Conservation (phyloP, 2,888 invertebrate genomes). For the Hipparchia semele region DNA sequence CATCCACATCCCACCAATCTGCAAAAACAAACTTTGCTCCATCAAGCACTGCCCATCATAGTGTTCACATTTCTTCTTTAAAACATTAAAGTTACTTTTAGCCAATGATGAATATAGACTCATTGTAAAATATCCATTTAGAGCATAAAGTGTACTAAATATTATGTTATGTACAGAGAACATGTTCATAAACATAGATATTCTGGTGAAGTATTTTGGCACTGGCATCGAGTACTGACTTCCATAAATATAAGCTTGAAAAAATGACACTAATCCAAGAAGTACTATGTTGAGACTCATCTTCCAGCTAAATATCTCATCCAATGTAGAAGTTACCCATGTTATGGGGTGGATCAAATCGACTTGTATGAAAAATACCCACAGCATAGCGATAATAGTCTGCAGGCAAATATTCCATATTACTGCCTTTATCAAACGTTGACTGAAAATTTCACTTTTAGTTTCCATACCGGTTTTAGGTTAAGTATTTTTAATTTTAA, state of each 20-base stretch:
- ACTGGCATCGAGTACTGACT: constrained; percentile 86
- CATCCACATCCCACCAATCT: constrained; percentile 87
- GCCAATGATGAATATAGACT: constrained; percentile 87
- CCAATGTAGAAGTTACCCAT: constrained; percentile 85
- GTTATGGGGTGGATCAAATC: constrained; percentile 84
- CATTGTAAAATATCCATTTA: constrained; percentile 86
- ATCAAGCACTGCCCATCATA: constrained; percentile 83
- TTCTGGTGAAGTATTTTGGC: constrained; percentile 86
- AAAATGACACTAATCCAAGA: constrained; percentile 84
- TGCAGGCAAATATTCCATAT: constrained; percentile 84
- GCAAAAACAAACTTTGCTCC: constrained; percentile 86
- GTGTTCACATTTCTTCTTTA: constrained; percentile 73
- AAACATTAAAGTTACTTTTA: constrained; percentile 81
- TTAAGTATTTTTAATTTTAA: constrained; percentile 8
- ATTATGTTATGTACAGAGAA: constrained; percentile 84
- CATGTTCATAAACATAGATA: constrained; percentile 84
- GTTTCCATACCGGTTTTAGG: constrained; percentile 58
- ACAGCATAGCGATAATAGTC: constrained; percentile 72
- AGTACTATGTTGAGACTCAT: constrained; percentile 87
- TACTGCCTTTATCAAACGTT: constrained; percentile 84
- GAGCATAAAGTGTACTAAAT: constrained; percentile 82
- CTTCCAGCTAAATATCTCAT: constrained; percentile 83
- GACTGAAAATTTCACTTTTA: constrained; percentile 82
- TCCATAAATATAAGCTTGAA: constrained; percentile 88
- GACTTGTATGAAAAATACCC: constrained; percentile 84